phyloP scores from a whole-genome alignment of 2,113 vertebrate species.

The Antechinus flavipes region DNA sequence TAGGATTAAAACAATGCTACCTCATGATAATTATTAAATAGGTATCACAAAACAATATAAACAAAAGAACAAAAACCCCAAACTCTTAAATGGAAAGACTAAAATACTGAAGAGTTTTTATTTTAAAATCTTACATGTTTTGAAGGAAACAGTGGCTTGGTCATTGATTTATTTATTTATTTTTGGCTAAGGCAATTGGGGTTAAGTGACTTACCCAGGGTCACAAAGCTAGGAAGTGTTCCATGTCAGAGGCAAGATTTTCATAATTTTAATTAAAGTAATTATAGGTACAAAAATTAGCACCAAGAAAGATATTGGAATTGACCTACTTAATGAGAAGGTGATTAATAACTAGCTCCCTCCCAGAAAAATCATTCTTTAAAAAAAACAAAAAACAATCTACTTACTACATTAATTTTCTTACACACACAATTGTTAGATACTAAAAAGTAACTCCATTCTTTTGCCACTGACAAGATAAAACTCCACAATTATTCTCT shows the following conservation, averaged over 20 bases:
- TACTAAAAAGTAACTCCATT: neutral
- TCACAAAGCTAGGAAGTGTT: too few relatives aligned
- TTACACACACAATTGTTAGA: neutral
- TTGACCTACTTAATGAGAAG: neutral
- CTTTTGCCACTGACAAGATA: neutral
- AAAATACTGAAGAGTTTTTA: neutral
- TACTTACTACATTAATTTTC: neutral
- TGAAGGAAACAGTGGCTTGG: neutral
- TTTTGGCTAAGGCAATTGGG: too few relatives aligned
- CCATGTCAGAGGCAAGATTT: too few relatives aligned
- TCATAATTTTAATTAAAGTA: neutral
- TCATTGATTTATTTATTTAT: neutral
- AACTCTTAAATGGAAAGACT: neutral
- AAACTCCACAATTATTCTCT: neutral
- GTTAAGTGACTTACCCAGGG: too few relatives aligned
- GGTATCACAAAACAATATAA: slow-evolving; percentile 22
- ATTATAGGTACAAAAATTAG: neutral
- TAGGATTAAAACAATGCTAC: slow-evolving; percentile 33
- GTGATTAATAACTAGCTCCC: neutral
- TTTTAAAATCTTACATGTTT: neutral
- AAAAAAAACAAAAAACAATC: neutral
- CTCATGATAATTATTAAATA: neutral
- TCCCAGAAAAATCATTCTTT: neutral
- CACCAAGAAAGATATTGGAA: neutral
- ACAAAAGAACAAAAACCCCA: neutral